These are phyloP conservation scores for Himalopsyche japonica DNA, from an alignment of 2,888 invertebrate species.

Conservation along the genomic window DNA sequence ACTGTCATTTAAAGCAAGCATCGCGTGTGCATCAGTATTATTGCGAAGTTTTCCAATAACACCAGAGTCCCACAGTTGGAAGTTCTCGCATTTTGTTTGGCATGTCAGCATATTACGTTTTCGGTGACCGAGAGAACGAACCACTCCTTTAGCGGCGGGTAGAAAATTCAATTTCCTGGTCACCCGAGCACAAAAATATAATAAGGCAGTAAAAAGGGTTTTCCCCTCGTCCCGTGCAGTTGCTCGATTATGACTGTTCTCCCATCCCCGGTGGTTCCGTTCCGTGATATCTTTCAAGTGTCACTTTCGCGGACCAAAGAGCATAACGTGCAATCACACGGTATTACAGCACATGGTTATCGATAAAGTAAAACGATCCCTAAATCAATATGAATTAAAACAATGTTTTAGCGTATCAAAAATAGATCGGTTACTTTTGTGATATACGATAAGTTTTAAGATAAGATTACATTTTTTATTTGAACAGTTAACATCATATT, in stretches of 20 bases:
- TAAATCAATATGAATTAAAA: too few relatives aligned
- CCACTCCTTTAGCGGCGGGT: slow-evolving; percentile 3
- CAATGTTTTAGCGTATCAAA: too few relatives aligned
- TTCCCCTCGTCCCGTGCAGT: not conserved
- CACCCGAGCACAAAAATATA: slow-evolving; percentile 37
- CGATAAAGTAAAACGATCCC: too few relatives aligned
- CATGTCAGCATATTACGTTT: slow-evolving; percentile 4
- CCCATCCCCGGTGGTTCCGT: slow-evolving; percentile 1
- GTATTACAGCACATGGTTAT: too few relatives aligned
- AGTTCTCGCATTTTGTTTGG: not conserved
- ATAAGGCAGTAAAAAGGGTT: slow-evolving; percentile 23
- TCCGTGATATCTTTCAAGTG: not conserved
- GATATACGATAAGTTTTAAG: too few relatives aligned
- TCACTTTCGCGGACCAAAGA: not conserved
- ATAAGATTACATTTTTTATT: too few relatives aligned
- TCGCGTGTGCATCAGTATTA: not conserved
- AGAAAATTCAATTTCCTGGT: slow-evolving; percentile 40
- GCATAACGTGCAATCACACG: not conserved
- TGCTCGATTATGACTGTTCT: slow-evolving; percentile 6
- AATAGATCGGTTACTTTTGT: too few relatives aligned
- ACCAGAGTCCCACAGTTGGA: not conserved
- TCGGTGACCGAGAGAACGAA: not conserved
- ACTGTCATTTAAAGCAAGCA: not conserved
- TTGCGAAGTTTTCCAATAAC: not conserved
- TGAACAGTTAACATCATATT: too few relatives aligned